Percentiles rank a stretch among this genome's conserved stretches.
phyloP scores from a whole-genome alignment of 2,888 invertebrate species.

The Eilema sororculum region DNA sequence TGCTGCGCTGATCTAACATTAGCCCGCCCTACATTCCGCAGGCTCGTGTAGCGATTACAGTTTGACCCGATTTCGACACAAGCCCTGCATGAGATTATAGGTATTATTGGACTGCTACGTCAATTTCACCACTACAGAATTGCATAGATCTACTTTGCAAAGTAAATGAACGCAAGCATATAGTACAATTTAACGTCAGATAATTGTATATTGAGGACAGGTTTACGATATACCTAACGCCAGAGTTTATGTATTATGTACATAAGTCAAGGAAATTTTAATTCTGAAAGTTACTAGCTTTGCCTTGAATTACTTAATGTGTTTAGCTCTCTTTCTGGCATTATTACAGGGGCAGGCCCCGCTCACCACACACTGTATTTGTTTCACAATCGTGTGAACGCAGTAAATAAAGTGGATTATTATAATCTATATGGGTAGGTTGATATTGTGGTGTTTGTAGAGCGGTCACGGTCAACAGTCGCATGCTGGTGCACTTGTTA shows the following conservation, averaged over 20 bases:
- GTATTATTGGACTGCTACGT: conserved; percentile 27
- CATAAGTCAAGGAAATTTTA: conserved; percentile 2
- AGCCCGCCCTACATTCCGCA: conserved; percentile 80
- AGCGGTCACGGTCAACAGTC: conserved; percentile 52
- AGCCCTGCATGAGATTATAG: conserved; percentile 54
- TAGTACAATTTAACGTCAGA: not conserved
- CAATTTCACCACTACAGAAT: conserved; percentile 19
- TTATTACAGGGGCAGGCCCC: conserved; percentile 18
- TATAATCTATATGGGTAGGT: not conserved
- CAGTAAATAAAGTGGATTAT: not conserved
- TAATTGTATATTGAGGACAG: not conserved
- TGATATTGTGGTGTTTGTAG: conserved; percentile 23
- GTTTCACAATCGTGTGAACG: conserved; percentile 2
- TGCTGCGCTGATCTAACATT: conserved; percentile 77
- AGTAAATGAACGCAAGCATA: not conserved
- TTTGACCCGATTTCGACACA: conserved; percentile 79
- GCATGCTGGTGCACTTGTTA: conserved; percentile 39
- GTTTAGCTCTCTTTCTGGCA: not conserved
- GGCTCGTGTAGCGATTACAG: conserved; percentile 70
- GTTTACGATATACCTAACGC: conserved; percentile 5
- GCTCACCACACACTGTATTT: conserved; percentile 19
- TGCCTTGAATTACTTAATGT: not conserved
- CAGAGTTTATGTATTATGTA: not conserved
- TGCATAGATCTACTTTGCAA: conserved; percentile 9
- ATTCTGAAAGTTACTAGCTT: not conserved